phyloP scores from a whole-genome alignment of 37 sponge, comb jelly and placozoan genomes.

The Lycopodina hypogea region DNA sequence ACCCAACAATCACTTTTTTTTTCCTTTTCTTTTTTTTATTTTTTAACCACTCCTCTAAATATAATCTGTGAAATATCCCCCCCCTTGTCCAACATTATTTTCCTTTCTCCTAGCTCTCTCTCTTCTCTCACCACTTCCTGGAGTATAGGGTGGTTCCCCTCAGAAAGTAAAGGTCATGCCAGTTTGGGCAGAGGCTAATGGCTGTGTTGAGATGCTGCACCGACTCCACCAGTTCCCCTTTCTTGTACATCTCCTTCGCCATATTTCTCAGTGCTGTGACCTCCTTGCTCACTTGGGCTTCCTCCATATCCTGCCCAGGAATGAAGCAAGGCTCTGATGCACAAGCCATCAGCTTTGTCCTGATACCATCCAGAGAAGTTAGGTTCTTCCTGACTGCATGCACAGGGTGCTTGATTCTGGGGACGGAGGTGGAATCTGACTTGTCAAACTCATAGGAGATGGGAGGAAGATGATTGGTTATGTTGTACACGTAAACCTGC shows the following conservation, averaged over 20 bases:
- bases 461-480: slow-evolving; percentile 7
- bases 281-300: slow-evolving; percentile 6
- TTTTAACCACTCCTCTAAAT: no score
- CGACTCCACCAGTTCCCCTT: slow-evolving; percentile 44
- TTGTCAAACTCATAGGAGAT: slow-evolving; percentile 29
- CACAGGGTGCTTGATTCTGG: neutral
- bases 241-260: slow-evolving; percentile 45
- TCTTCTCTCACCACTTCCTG: slow-evolving; percentile 54
- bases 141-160: slow-evolving; percentile 61
- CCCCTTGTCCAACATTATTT: no score
- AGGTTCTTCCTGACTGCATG: neutral
- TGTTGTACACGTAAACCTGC: slow-evolving; percentile 78
- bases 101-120: no score
- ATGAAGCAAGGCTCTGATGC: slow-evolving; percentile 2
- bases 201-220: slow-evolving; percentile 64
- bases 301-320: neutral
- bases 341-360: neutral
- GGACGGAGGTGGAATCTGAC: slow-evolving; percentile 7
- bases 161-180: slow-evolving; percentile 64
- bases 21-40: no score
- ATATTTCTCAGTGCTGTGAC: slow-evolving; percentile 40
- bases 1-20: no score
- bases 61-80: no score
- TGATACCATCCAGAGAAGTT: neutral
- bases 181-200: slow-evolving; percentile 21